Evolutionary conservation across 1,140 invertebrate species (phyloP), one percentile per base, ranked within the genome.

Genomic region (Drosophila santomea): DNA sequence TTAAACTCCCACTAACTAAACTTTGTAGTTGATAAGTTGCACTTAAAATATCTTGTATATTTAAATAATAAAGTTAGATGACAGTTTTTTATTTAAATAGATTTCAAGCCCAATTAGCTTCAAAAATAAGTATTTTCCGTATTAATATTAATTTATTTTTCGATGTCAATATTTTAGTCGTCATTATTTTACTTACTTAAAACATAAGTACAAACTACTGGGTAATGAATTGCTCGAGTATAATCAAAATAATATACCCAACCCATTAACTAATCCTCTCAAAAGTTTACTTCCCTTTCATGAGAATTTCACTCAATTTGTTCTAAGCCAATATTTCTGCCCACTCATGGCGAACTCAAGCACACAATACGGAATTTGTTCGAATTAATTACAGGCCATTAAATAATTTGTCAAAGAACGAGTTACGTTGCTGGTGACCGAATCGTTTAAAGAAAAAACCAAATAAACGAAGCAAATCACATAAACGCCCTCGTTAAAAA

Each of bases 401-500:
- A 86, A 86, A 83, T 86, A 86, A 88, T 83, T 86, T 86, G 83
- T 86, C 79, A 84, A 69, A 79, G 61, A 82, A 82, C 59, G 50
- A 80, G 57, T 69, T 67, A 75, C 57, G 44, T 58, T 68, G 68
- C 79, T 45, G 67, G 50, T 71, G 32, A 50, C 28, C 47, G 28
- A 62, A 69, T 43, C 51, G 15, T 48, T 60, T 58, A 62, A 51
- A 32, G 23, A 58, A 58, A 43, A 44, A 48, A 7, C 7, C 17
- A 28, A 15, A n/a, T 7, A 28, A 20, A 41, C 67, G 66, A 41
- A 73, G 66, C 62, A 73, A 88, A 80, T 86, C 83, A 89, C 75
- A 86, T 86, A 86, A 88, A 88, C 80, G 84, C 84, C 79, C 84
- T 89, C 84, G 84, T 88, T 88, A 84, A 88, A 89, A 80, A 80